Evolutionary conservation across 2,888 invertebrate genomes (phyloP).

Genomic region (Adela reaumurella): DNA sequence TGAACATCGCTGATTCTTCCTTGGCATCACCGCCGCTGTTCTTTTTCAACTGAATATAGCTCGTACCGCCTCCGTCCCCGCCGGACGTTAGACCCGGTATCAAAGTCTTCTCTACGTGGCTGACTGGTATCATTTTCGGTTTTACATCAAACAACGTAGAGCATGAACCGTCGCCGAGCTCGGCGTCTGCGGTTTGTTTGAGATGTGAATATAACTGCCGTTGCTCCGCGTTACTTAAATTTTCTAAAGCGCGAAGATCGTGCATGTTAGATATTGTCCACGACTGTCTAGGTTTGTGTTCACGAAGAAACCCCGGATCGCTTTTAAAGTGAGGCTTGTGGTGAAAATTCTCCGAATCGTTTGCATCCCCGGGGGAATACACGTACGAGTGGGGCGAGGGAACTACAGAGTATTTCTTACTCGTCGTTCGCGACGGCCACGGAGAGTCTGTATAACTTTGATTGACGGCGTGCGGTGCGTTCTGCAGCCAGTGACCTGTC

Average conservation of each 20-base stretch:
- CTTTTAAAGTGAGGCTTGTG: conserved; percentile 40
- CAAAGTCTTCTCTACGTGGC: conserved; percentile 44
- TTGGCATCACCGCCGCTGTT: conserved; percentile 51
- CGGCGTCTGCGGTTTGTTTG: conserved; percentile 47
- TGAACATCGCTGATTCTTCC: conserved; percentile 52
- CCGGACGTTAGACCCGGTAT: conserved; percentile 44
- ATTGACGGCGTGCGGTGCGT: conserved; percentile 27
- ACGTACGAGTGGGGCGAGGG: conserved; percentile 37
- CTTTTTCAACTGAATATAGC: conserved; percentile 32
- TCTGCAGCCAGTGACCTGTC: conserved; percentile 46
- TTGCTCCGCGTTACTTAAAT: conserved; percentile 41
- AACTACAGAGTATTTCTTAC: conserved; percentile 39
- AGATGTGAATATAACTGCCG: conserved; percentile 41
- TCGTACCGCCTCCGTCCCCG: conserved; percentile 37
- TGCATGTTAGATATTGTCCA: conserved; percentile 49
- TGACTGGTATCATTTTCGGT: conserved; percentile 49
- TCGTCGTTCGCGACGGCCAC: conserved; percentile 37
- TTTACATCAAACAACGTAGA: conserved; percentile 42
- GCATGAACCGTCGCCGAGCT: conserved; percentile 42
- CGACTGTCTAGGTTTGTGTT: conserved; percentile 46
- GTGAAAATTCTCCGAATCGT: conserved; percentile 34
- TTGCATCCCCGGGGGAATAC: conserved; percentile 37
- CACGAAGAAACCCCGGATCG: conserved; percentile 37
- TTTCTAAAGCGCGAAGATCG: conserved; percentile 39
- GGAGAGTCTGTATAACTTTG: conserved; percentile 37